These are phyloP conservation scores for Apostichopus japonicus DNA, from an alignment of 35 echinoderm and acorn worm genomes.

Conservation along the genomic window DNA sequence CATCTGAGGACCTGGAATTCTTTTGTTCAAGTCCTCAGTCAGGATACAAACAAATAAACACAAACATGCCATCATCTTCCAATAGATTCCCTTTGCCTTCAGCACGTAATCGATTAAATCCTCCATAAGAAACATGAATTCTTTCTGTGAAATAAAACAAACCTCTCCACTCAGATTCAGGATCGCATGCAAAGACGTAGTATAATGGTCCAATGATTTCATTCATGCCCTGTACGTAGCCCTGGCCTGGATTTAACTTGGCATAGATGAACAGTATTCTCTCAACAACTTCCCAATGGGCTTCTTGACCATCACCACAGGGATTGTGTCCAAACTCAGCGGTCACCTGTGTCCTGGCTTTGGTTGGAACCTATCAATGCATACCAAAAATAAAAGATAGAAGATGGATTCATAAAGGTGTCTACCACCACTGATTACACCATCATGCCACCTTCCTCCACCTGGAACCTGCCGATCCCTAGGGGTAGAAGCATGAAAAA, in stretches of 20 bases:
- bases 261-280: constrained; percentile 96
- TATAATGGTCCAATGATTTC: constrained; percentile 99
- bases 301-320: constrained; percentile 82
- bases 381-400: not conserved
- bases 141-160: not conserved
- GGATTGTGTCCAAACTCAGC: constrained; percentile 87
- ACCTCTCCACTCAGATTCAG: constrained; percentile 71
- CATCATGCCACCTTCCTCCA: no score
- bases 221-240: constrained; percentile 99
- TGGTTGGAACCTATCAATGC: constrained; percentile 38
- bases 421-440: no score
- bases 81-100: no score
- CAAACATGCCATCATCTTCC: no score
- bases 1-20: no score
- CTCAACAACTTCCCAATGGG: constrained; percentile 97
- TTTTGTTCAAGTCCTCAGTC: no score
- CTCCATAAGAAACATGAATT: no score
- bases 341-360: constrained; percentile 60
- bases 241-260: constrained; percentile 97
- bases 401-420: not conserved
- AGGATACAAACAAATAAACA: no score
- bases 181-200: constrained; percentile 92
- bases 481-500: no score
- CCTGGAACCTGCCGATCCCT: no score
- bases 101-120: no score